Evolutionary conservation across 2,797 vertebrate species (phyloP).

Genomic region (Oophaga sylvatica): DNA sequence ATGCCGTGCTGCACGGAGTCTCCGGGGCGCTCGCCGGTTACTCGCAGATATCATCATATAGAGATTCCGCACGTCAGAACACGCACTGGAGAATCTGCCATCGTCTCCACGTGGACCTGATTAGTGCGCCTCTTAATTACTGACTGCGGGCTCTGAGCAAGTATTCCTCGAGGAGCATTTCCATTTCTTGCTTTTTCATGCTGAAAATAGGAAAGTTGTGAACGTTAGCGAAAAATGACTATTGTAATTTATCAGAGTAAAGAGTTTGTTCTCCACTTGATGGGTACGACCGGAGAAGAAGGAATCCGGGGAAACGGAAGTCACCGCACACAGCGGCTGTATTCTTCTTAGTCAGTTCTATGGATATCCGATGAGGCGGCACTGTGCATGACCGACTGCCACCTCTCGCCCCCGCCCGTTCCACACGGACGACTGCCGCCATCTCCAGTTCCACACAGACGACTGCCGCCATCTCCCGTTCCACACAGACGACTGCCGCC

Average conservation of each 20-base stretch:
- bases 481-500: no score
- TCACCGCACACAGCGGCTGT: no score
- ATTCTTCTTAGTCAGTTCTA: no score
- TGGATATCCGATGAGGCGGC: background rate
- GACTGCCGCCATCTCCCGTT: no score
- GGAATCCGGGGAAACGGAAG: background rate
- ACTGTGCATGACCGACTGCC: no score
- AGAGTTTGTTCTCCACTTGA: background rate
- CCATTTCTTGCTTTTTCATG: conserved; percentile 21
- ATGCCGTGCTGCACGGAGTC: background rate
- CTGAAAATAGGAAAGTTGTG: conserved; percentile 1
- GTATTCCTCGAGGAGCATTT: conserved; percentile 15
- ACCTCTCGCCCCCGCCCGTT: no score
- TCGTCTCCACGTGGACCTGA: conserved; percentile 21
- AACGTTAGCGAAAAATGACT: conserved; percentile 9
- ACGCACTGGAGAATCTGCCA: conserved; percentile 29
- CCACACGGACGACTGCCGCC: no score
- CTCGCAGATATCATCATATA: background rate
- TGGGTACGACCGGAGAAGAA: background rate
- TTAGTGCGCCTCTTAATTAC: conserved; percentile 33
- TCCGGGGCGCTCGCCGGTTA: conserved; percentile 19
- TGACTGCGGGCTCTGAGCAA: conserved; percentile 6
- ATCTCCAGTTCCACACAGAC: no score
- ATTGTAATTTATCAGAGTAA: background rate
- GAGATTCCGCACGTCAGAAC: conserved; percentile 33